phyloP scores from a whole-genome alignment of 2,113 vertebrate genomes.

The Notechis scutatus region DNA sequence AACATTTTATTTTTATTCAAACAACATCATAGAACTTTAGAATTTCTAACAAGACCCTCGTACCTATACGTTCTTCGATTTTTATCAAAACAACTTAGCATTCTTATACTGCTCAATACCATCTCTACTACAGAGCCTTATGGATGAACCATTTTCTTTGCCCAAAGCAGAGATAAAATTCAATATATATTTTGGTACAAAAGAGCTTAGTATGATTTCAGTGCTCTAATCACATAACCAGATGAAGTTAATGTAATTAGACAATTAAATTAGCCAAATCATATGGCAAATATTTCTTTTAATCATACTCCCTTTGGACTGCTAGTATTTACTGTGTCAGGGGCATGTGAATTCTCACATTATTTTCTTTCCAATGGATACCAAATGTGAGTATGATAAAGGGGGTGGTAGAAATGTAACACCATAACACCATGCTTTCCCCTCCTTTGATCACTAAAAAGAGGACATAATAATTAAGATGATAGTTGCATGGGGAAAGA shows the following conservation, averaged over 20 bases:
- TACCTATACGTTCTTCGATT: neutral
- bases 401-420: no score
- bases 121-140: neutral
- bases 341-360: neutral
- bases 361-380: neutral
- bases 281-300: neutral
- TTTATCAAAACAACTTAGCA: neutral
- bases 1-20: conserved; percentile 2
- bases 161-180: neutral
- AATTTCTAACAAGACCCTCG: neutral
- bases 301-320: neutral
- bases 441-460: neutral
- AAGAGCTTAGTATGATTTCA: neutral
- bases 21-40: neutral
- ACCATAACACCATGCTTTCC: neutral
- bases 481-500: neutral
- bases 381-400: neutral
- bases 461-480: neutral
- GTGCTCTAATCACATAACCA: neutral
- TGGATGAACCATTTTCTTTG: neutral
- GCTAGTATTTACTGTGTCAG: neutral
- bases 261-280: neutral
- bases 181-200: neutral
- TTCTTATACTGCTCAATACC: neutral
- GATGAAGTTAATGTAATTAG: neutral